Evolutionary conservation across 2,113 vertebrate species (phyloP), one percentile per base, ranked within the genome.

Genomic region (Phaetusa simplex): DNA sequence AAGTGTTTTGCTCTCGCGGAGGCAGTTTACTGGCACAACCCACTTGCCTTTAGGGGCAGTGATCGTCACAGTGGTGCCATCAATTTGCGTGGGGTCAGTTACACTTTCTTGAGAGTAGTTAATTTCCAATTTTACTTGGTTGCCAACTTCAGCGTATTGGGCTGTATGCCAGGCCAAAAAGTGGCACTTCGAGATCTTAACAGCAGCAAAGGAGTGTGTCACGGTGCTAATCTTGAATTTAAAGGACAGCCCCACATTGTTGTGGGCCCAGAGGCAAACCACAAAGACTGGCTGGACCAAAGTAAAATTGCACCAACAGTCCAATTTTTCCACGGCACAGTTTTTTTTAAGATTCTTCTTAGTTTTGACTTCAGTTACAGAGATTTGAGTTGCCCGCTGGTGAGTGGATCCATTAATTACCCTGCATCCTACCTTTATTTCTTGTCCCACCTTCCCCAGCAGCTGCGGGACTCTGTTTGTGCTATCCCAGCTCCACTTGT

Each of bases 301-400:
- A 40, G 96, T 97, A 49, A 97, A 97, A 85, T 97, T 97, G 85
- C 16, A 88, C 96, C 96, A 97, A 43, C 96, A 97, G 38, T 97
- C 96, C 29, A 72, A 8, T 58, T 91, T 86, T 69, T 96, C 96
- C 23, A 80, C 5, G 14, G 78, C 92, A 66, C 96, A 97, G 53
- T 1, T 80, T 80, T 94, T 95, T 93, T 95, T 95, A 79, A 90
- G 92, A 26, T 17, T 96, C 38, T 92, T 96, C 15, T 66, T 73
- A 3, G 70, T 88, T 90, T 91, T 91, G 12, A 88, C 5, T 61
- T 96, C 96, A 0, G 66, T 96, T 45, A 95, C n/a, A 0, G 96
- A 96, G 79, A 97, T 97, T 38, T 96, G 96, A 69, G 85, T 97
- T 32, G 86, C 96, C 52, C 0, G 58, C 64, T 96, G 90, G 20